These are phyloP conservation scores for Ellobius talpinus DNA, from an alignment of 2,113 vertebrate species.

Conservation along the genomic window DNA sequence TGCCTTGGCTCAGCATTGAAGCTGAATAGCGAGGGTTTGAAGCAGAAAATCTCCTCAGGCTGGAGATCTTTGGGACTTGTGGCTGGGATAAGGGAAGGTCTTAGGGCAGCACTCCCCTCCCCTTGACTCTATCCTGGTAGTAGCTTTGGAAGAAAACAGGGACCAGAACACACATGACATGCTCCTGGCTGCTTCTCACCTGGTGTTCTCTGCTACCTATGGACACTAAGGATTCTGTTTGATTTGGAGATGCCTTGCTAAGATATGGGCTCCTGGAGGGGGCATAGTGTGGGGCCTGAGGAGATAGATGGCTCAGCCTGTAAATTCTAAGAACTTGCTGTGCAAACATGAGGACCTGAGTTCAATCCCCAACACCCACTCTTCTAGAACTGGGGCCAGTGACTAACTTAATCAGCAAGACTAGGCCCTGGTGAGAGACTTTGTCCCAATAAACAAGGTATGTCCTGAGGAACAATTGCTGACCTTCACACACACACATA, in stretches of 20 bases:
- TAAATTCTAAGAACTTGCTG: background rate
- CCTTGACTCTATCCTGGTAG: background rate
- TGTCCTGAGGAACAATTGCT: background rate
- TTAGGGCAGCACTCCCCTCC: background rate
- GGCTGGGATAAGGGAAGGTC: background rate
- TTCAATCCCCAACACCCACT: background rate
- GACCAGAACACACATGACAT: background rate
- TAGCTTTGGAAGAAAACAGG: background rate
- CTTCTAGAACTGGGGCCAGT: background rate
- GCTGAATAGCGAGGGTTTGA: background rate
- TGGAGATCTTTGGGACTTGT: too few relatives aligned
- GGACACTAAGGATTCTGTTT: too few relatives aligned
- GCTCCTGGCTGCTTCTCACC: rapidly evolving
- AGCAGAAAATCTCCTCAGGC: background rate
- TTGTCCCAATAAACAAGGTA: background rate
- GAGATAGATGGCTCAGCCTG: background rate
- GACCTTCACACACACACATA: too few relatives aligned
- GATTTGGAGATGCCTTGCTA: background rate
- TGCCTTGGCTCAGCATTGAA: rapidly evolving
- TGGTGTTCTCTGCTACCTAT: too few relatives aligned
- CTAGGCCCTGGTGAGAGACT: background rate
- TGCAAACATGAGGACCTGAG: background rate
- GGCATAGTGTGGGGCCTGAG: background rate
- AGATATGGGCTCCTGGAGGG: background rate
- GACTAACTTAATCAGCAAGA: background rate